Evolutionary conservation across 37 sponge, comb jelly and placozoan genomes (phyloP), one percentile per base, ranked within the genome.

Genomic region (Aplysina aerophoba): DNA sequence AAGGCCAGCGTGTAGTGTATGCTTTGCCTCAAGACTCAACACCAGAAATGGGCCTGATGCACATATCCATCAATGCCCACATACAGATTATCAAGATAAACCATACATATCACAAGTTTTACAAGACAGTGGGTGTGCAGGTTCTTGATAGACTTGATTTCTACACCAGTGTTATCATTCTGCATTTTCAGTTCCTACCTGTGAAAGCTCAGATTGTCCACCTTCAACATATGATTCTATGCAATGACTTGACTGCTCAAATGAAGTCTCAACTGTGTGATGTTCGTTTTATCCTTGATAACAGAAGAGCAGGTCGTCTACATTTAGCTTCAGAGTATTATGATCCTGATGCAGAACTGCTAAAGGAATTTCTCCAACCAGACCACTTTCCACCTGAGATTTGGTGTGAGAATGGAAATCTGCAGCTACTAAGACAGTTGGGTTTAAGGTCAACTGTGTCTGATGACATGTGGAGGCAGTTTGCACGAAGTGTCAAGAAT

Each of bases 341-440:
- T 69, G 87, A 91, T 65, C 85, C 85, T 57, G 6, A 36, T n/a
- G 44, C 35, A 28, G 50, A 67, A 30, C 81, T 84, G 34, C 67
- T 86, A 27, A 55, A 39, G 34, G 62, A n/a, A 17, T 91, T 91
- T 67, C 31, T 62, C 15, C 0, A 13, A 21, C 35, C 25, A 0
- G 19, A 79, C 20, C 14, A 69, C 24, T 81, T 79, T 65, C 85
- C 85, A 22, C 37, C 60, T 21, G 17, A 27, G 15, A n/a, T 28
- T 24, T 91, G 91, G 91, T 44, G 50, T 8, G 50, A 44, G 50
- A 8, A 44, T 11, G 37, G 56, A 8, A 41, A 81, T 59, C 54
- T 75, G 53, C 20, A 36, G 25, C 28, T 69, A 1, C 33, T 69
- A n/a, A 69, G 34, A 69, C 71, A 8, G 4, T 40, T 75, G 4